phyloP scores from a whole-genome alignment of 1,140 invertebrate species.

The Pseudoatta argentina region DNA sequence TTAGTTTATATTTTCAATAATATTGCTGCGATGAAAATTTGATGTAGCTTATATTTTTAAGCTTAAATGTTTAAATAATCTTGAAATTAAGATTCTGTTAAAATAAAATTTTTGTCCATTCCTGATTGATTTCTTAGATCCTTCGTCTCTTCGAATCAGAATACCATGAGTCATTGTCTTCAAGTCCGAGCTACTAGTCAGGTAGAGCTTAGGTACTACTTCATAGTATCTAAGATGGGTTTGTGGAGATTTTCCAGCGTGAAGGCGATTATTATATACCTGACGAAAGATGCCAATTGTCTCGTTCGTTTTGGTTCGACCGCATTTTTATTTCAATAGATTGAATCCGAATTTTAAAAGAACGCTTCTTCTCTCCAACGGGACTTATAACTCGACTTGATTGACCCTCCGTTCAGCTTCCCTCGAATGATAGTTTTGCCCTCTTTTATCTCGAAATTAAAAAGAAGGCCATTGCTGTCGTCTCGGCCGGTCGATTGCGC shows the following conservation, averaged over 20 bases:
- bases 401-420: conserved; percentile 14
- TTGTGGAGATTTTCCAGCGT: conserved; percentile 13
- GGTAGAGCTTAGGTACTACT: not conserved
- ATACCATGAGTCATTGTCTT: not conserved
- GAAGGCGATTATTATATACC: conserved; percentile 33
- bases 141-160: not conserved
- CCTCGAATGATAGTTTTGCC: conserved; percentile 36
- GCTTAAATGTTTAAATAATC: conserved; percentile 15
- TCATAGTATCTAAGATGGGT: not conserved
- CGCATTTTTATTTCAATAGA: not conserved
- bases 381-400: conserved; percentile 42
- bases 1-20: not conserved
- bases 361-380: not conserved
- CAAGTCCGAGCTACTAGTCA: not conserved
- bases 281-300: not conserved
- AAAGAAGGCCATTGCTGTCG: conserved; percentile 45
- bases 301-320: conserved; percentile 51
- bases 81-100: conserved; percentile 8
- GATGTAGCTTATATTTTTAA: conserved; percentile 23
- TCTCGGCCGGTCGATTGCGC: conserved; percentile 23
- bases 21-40: not conserved
- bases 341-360: conserved; percentile 26
- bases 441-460: conserved; percentile 69
- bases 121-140: not conserved
- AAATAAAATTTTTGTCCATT: not conserved